phyloP scores from a whole-genome alignment of 1,140 invertebrate species.

The Leptinotarsa defecta region DNA sequence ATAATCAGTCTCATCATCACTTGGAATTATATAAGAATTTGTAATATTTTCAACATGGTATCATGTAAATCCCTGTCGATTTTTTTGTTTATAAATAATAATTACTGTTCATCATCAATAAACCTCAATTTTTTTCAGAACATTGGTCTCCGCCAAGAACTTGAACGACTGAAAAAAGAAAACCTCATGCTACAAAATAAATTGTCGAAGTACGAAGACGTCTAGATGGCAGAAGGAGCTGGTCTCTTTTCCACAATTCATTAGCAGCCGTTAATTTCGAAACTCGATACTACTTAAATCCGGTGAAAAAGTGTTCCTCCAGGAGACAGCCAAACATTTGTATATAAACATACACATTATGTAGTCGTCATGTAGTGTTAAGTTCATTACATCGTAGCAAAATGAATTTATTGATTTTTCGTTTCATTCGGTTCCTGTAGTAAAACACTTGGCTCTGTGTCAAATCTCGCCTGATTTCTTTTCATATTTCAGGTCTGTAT shows the following conservation, averaged over 20 bases:
- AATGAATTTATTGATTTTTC: background rate
- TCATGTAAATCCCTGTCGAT: background rate
- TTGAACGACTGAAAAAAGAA: constrained; percentile 88
- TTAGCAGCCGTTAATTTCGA: constrained; percentile 25
- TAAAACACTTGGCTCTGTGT: background rate
- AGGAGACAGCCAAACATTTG: constrained; percentile 54
- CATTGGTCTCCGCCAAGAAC: constrained; percentile 80
- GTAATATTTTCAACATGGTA: background rate
- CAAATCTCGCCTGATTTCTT: background rate
- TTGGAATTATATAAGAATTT: too few species aligned
- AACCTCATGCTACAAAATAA: constrained; percentile 85
- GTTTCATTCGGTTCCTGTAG: constrained; percentile 3
- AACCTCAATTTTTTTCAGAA: constrained; percentile 63
- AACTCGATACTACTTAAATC: constrained; percentile 40
- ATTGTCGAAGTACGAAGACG: constrained; percentile 83
- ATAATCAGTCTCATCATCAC: too few species aligned
- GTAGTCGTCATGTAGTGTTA: constrained; percentile 56
- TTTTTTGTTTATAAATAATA: too few species aligned
- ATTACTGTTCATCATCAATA: background rate
- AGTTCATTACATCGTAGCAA: constrained; percentile 45
- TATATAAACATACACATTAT: constrained; percentile 57
- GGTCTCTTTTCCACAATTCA: constrained; percentile 17
- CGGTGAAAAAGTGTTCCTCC: constrained; percentile 44
- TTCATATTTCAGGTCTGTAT: constrained; percentile 17
- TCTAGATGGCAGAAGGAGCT: constrained; percentile 60